A percentile compares a stretch with the other conserved stretches of the same genome.
Conservation (phyloP, 2,888 invertebrate genomes). For the Sycophila texana region DNA sequence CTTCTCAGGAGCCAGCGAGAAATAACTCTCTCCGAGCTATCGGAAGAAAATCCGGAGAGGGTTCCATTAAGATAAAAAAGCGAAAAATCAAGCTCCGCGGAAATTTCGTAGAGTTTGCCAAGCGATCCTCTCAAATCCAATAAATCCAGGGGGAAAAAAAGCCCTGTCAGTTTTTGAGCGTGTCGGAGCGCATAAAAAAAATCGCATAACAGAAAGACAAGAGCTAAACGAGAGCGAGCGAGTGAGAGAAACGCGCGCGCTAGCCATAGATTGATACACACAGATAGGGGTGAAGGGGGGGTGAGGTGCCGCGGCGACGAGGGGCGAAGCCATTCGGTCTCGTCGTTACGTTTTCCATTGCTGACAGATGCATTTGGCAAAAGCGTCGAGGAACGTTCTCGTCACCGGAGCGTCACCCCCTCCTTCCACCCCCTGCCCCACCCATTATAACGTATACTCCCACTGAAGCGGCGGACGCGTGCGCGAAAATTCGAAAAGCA, state of each 20-base stretch:
- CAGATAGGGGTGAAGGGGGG: no score
- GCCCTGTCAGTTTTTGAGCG: constrained; percentile 14
- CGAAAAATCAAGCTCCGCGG: constrained; percentile 7
- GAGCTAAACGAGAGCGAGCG: not conserved
- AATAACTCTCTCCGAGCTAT: no score
- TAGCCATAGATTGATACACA: not conserved
- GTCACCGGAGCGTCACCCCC: constrained; percentile 28
- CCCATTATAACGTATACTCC: constrained; percentile 41
- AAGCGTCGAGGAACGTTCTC: constrained; percentile 35
- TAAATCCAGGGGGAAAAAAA: constrained; percentile 37
- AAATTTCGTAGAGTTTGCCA: constrained; percentile 32
- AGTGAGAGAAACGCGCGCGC: not conserved
- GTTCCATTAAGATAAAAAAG: constrained; percentile 10
- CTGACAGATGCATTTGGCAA: constrained; percentile 56
- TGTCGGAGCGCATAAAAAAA: not conserved
- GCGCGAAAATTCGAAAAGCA: constrained; percentile 45
- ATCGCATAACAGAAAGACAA: not conserved
- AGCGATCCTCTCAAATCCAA: constrained; percentile 35
- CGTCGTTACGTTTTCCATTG: constrained; percentile 23
- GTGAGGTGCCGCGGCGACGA: no score
- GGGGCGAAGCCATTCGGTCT: constrained; percentile 4
- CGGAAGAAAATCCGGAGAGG: not conserved
- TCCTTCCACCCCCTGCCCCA: not conserved
- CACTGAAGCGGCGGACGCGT: constrained; percentile 17
- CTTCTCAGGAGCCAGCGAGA: not conserved